Evolutionary conservation across 2,888 invertebrate genomes (phyloP), one percentile per base, ranked within the genome.

Genomic region (Sinopyrophorus schimmeli): DNA sequence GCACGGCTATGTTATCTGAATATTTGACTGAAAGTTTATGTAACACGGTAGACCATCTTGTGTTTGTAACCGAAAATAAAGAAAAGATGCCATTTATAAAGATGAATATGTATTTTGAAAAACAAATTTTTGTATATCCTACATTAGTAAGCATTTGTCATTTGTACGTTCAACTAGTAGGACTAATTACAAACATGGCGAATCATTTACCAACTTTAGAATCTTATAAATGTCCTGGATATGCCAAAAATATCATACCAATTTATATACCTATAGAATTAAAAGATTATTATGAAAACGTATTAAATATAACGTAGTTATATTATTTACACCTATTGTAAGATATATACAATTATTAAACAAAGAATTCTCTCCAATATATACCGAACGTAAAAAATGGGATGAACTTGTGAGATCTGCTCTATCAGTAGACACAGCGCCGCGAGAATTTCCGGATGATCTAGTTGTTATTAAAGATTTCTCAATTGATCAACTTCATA

Each of bases 1-100:
- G 18, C 3, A 70, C 70, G 15, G 75, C 73, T 15, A 66, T 83
- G 1, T 74, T 83, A 46, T 75, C 77, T 23, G 76, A 80, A 60
- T 81, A 84, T 69, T 78, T 89, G 58, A 81, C 84, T 58, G 80
- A 82, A 60, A 64, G 84, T 18, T 83, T 88, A 76, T 79, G 82
- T 35, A 75, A 79, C 39, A 86, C 87, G 4, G 80, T 89, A 30
- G 74, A 81, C 27, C 77, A 81, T 54, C 72, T 89, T 4, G 77
- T 84, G 47, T 74, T 79, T 1, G 70, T 77, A 4, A 76, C 85
- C 5, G 73, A 75, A 41, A 70, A 77, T 55, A 73, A 77, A 1
- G 72, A 77, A 3, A 69, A 72, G 24, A 79, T 84, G 35, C 86
- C 87, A 0, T 79, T 81, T 61, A 69, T 89, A 31, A 78, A 80